Conservation (phyloP, 2,888 invertebrate genomes). For the Mesochorus sp. region DNA sequence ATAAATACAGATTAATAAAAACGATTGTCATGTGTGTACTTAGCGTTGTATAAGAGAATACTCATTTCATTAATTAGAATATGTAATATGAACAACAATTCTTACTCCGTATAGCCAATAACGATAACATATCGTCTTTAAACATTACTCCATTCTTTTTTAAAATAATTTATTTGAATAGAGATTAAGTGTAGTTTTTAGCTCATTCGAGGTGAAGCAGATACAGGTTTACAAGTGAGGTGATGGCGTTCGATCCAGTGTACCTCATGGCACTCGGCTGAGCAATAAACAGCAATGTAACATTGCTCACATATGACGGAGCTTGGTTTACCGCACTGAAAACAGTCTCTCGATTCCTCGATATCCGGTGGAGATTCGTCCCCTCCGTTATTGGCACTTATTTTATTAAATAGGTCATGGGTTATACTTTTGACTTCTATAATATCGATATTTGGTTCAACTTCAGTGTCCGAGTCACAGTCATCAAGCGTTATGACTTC, state of each 20-base stretch:
- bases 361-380: neutral
- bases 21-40: neutral
- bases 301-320: conserved; percentile 66
- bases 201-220: neutral
- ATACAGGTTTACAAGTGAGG: conserved; percentile 60
- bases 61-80: neutral
- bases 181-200: neutral
- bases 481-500: conserved; percentile 27
- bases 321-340: conserved; percentile 63
- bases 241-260: conserved; percentile 68
- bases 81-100: neutral
- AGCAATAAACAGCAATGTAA: conserved; percentile 69
- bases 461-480: neutral
- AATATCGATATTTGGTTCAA: conserved; percentile 36
- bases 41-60: neutral
- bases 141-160: too few species aligned
- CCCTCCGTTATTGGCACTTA: neutral
- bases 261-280: conserved; percentile 60
- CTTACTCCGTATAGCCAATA: neutral
- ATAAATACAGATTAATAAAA: neutral
- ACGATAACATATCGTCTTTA: neutral
- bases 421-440: conserved; percentile 57
- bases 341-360: conserved; percentile 41
- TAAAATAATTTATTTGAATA: too few species aligned
- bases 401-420: conserved; percentile 55